Conservation (phyloP, 2,888 invertebrate species). For the Salpingus planirostris region DNA sequence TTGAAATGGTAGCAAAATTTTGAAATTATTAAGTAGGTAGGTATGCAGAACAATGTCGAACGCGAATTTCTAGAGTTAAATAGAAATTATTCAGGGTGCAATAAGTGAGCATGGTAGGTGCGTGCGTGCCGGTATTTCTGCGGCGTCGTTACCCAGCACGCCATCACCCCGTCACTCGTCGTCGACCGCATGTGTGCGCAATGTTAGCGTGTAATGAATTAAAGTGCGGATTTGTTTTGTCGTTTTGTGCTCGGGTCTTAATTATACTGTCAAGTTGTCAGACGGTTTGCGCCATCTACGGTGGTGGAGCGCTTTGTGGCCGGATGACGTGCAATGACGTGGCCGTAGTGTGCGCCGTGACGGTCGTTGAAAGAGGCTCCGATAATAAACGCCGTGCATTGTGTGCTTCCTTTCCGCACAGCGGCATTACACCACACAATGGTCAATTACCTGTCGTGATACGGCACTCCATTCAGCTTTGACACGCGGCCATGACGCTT, state of each 20-base stretch:
- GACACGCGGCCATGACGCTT: slow-evolving; percentile 19
- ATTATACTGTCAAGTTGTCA: slow-evolving; percentile 39
- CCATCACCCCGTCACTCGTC: too few relatives aligned
- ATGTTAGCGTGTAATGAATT: too few relatives aligned
- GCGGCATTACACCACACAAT: slow-evolving; percentile 34
- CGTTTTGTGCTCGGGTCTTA: slow-evolving; percentile 33
- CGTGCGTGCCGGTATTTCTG: too few relatives aligned
- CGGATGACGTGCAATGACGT: slow-evolving; percentile 35
- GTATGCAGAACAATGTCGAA: too few relatives aligned
- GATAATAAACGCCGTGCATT: slow-evolving; percentile 38
- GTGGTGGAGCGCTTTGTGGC: slow-evolving; percentile 23
- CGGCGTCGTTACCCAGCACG: too few relatives aligned
- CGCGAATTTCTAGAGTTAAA: too few relatives aligned
- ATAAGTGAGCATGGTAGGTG: too few relatives aligned
- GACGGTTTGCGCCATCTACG: slow-evolving; percentile 31
- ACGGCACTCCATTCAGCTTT: slow-evolving; percentile 22
- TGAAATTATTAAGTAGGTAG: too few relatives aligned
- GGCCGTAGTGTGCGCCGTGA: slow-evolving; percentile 32
- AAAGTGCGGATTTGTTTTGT: slow-evolving; percentile 35
- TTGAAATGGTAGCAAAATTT: too few relatives aligned
- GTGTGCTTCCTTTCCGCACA: slow-evolving; percentile 36
- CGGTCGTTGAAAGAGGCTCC: slow-evolving; percentile 34
- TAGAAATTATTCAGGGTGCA: too few relatives aligned
- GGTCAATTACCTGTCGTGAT: slow-evolving; percentile 40
- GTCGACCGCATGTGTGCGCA: too few relatives aligned